Evolutionary conservation across 37 sponge, comb jelly and placozoan genomes (phyloP).

Genomic region (Spongilla lacustris): DNA sequence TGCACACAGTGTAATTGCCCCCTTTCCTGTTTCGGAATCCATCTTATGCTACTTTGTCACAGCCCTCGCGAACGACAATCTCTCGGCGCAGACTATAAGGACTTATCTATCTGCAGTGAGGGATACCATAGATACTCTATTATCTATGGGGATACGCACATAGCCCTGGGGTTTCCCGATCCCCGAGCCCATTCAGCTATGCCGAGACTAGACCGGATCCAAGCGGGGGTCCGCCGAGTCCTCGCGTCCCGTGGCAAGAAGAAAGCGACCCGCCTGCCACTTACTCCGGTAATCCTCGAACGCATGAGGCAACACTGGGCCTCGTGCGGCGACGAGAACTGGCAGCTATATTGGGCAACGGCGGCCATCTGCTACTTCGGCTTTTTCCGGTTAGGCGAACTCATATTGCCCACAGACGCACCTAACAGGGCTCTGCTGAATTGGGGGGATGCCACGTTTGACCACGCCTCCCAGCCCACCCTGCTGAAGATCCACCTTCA

Average conservation of each 20-base stretch:
- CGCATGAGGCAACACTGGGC: background rate
- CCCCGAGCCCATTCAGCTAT: background rate
- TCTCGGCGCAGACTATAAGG: constrained; percentile 10
- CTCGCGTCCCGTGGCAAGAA: background rate
- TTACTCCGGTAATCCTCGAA: constrained; percentile 17
- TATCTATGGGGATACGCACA: too few species aligned
- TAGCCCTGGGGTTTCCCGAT: constrained; percentile 10
- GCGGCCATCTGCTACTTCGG: too few species aligned
- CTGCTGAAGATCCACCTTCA: background rate
- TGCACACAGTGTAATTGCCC: background rate
- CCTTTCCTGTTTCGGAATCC: constrained; percentile 33
- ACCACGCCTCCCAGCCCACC: background rate
- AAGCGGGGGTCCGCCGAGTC: background rate
- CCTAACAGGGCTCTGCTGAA: too few species aligned
- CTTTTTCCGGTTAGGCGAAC: too few species aligned
- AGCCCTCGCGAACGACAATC: background rate
- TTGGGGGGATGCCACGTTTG: too few species aligned
- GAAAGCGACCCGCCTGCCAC: constrained; percentile 3
- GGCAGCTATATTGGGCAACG: too few species aligned
- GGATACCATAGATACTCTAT: too few species aligned
- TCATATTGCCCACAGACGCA: too few species aligned
- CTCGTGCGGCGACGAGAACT: too few species aligned
- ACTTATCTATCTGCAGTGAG: constrained; percentile 50
- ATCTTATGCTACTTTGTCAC: constrained; percentile 17
- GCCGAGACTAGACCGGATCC: constrained; percentile 29